These are phyloP conservation scores for Stylophora pistillata DNA, from an alignment of 64 coral and sea anemone genomes.

Conservation along the genomic window DNA sequence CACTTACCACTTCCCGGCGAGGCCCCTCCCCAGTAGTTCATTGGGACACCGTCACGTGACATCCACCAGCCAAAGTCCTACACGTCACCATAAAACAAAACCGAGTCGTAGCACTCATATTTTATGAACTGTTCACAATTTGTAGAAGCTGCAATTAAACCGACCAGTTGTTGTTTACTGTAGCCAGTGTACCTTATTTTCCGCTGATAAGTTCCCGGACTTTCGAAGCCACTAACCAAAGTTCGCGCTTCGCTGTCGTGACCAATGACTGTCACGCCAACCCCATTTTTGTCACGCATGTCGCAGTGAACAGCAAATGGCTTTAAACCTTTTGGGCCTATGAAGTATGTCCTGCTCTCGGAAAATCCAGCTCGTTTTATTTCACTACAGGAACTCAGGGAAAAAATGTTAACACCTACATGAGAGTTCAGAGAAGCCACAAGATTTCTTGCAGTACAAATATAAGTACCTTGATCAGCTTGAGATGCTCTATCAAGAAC, in stretches of 20 bases:
- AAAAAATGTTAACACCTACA: neutral
- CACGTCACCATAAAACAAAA: neutral
- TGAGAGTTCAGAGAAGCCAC: neutral
- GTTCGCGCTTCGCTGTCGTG: conserved; percentile 49
- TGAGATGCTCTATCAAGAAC: neutral
- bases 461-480: conserved; percentile 10
- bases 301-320: conserved; percentile 43
- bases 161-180: neutral
- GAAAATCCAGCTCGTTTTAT: neutral
- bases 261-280: conserved; percentile 50
- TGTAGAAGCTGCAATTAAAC: neutral
- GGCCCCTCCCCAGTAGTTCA: conserved; percentile 47
- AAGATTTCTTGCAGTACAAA: conserved; percentile 19
- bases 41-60: conserved; percentile 23
- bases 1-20: conserved; percentile 6
- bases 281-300: conserved; percentile 45
- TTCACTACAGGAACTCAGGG: neutral
- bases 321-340: conserved; percentile 7
- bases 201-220: neutral
- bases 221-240: neutral
- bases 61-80: conserved; percentile 19
- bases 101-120: conserved; percentile 11
- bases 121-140: conserved; percentile 20
- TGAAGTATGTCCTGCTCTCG: conserved; percentile 17
- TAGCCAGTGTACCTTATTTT: conserved; percentile 2